Evolutionary conservation across 2,797 vertebrate genomes (phyloP).

Genomic region (Acipenser oxyrinchus): DNA sequence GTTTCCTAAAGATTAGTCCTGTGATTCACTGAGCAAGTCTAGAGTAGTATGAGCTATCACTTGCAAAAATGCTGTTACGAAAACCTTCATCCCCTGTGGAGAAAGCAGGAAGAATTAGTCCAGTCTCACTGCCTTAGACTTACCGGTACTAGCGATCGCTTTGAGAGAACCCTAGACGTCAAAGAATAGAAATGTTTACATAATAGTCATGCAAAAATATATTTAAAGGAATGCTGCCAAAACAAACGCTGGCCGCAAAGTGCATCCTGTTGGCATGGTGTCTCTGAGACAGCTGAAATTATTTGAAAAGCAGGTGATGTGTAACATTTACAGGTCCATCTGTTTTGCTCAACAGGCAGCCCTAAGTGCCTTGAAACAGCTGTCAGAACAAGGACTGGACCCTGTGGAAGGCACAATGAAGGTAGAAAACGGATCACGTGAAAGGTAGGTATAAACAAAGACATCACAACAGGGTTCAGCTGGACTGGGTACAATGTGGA

Average conservation of each 20-base stretch:
- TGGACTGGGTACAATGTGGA: too few species aligned
- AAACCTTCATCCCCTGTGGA: conserved; percentile 33
- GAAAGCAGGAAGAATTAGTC: conserved; percentile 34
- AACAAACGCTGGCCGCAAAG: conserved; percentile 59
- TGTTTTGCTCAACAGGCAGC: conserved; percentile 79
- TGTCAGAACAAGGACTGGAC: conserved; percentile 98
- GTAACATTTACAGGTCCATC: conserved; percentile 68
- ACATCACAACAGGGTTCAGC: too few species aligned
- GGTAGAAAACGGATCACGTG: conserved; percentile 72
- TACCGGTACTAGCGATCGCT: conserved; percentile 39
- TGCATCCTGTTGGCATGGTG: conserved; percentile 77
- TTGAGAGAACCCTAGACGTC: conserved; percentile 52
- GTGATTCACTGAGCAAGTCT: conserved; percentile 17
- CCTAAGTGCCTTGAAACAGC: conserved; percentile 99
- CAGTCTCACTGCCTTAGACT: too few species aligned
- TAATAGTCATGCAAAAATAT: conserved; percentile 58
- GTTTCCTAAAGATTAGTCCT: too few species aligned
- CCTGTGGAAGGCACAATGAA: conserved; percentile 81
- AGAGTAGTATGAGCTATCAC: conserved; percentile 34
- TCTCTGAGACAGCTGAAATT: conserved; percentile 76
- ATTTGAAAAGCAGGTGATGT: conserved; percentile 79
- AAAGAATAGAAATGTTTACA: conserved; percentile 68
- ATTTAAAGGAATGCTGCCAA: conserved; percentile 54
- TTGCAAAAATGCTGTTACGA: conserved; percentile 30
- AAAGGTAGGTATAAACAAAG: conserved; percentile 58